Evolutionary conservation across 2,113 vertebrate genomes (phyloP).

Genomic region (Sitta europaea): DNA sequence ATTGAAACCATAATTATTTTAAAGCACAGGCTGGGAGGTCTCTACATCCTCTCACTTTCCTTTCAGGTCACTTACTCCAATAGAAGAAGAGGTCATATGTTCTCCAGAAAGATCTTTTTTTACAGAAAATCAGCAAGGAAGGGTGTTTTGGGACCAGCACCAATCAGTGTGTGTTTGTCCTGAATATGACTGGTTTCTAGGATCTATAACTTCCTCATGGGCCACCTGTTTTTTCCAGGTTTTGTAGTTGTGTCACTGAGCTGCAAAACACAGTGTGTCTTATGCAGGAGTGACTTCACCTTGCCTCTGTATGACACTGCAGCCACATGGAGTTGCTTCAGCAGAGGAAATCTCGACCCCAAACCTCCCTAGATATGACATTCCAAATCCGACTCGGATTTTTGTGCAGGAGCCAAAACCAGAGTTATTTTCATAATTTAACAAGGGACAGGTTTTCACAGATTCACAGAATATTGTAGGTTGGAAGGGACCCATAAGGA

Average conservation of each 20-base stretch:
- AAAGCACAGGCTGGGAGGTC: not conserved
- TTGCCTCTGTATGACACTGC: not conserved
- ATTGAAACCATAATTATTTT: not conserved
- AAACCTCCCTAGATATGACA: not conserved
- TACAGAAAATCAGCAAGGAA: not conserved
- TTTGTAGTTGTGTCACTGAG: fast-evolving
- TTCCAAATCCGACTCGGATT: not conserved
- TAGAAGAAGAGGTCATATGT: not conserved
- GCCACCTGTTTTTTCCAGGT: not conserved
- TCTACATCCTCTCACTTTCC: not conserved
- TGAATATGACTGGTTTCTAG: not conserved
- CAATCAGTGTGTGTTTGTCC: not conserved
- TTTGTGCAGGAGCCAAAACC: not conserved
- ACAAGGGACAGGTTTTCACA: not conserved
- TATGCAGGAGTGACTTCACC: not conserved
- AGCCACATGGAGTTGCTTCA: not conserved
- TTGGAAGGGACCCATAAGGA: not conserved
- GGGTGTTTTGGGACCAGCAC: not conserved
- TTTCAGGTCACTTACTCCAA: not conserved
- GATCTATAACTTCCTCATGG: not conserved
- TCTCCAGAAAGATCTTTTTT: not conserved
- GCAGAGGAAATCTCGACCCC: not conserved
- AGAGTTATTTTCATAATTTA: not conserved
- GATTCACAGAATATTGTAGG: not conserved
- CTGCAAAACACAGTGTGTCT: not conserved